A percentile compares a stretch with the other conserved stretches of the same genome.
These are phyloP conservation scores for Taeniopygia guttata DNA, from an alignment of 2,797 vertebrate species.

Conservation along the genomic window DNA sequence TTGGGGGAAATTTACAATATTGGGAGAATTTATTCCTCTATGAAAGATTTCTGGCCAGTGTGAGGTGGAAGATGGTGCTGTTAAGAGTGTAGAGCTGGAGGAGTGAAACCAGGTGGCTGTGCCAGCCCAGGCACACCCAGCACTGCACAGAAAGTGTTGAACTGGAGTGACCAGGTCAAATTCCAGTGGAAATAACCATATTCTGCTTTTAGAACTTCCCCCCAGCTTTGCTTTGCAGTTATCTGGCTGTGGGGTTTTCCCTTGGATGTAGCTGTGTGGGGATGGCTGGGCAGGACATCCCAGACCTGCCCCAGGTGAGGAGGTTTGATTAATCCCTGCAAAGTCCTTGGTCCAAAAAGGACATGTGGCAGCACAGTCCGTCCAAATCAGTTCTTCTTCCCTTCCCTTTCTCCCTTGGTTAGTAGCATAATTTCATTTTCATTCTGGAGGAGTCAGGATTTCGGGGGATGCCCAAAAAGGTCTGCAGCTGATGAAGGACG, in stretches of 20 bases:
- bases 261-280: fast-evolving
- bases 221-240: neutral
- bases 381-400: neutral
- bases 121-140: neutral
- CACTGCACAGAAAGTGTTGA: neutral
- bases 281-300: neutral
- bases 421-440: neutral
- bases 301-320: neutral
- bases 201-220: neutral
- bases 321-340: neutral
- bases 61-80: neutral
- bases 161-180: no score
- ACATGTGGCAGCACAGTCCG: neutral
- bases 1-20: neutral
- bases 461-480: neutral
- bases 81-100: neutral
- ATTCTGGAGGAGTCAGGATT: neutral
- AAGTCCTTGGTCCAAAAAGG: neutral
- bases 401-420: neutral
- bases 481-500: neutral
- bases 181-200: neutral
- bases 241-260: neutral
- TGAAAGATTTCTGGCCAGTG: neutral
- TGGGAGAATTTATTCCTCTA: neutral
- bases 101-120: neutral